Evolutionary conservation across 2,888 invertebrate species (phyloP).

Genomic region (Cabera pusaria): DNA sequence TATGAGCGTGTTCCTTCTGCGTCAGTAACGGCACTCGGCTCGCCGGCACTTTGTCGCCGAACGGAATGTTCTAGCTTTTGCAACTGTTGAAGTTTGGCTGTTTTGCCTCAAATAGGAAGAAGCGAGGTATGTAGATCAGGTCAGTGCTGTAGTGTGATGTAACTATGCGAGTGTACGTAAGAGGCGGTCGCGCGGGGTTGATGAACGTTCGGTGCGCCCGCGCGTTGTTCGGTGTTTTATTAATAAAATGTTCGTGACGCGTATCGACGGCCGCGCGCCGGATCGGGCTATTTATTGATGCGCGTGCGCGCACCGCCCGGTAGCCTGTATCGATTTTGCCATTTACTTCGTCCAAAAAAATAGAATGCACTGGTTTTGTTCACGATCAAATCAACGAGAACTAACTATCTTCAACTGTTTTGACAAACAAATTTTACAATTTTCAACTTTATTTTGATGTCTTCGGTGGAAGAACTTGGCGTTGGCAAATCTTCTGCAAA

Average conservation of each 20-base stretch:
- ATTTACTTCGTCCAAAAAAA: too few relatives aligned
- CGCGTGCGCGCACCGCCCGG: constrained; percentile 57
- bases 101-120: constrained; percentile 34
- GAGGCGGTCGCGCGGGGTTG: constrained; percentile 66
- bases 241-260: constrained; percentile 78
- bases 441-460: too few relatives aligned
- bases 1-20: constrained; percentile 37
- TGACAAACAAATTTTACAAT: too few relatives aligned
- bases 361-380: too few relatives aligned
- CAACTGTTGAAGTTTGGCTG: constrained; percentile 17
- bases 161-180: constrained; percentile 55
- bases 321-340: constrained; percentile 53
- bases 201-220: constrained; percentile 66
- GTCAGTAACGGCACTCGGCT: constrained; percentile 61
- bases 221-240: constrained; percentile 71
- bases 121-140: constrained; percentile 44
- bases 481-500: too few relatives aligned
- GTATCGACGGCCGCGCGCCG: constrained; percentile 68
- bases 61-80: constrained; percentile 40
- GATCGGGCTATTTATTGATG: constrained; percentile 75
- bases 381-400: too few relatives aligned
- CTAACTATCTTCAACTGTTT: too few relatives aligned
- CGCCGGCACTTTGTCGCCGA: constrained; percentile 46
- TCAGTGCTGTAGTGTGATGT: constrained; percentile 51
- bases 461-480: too few relatives aligned